Evolutionary conservation across 2,113 vertebrate species (phyloP).

Genomic region (Tragelaphus imberbis): DNA sequence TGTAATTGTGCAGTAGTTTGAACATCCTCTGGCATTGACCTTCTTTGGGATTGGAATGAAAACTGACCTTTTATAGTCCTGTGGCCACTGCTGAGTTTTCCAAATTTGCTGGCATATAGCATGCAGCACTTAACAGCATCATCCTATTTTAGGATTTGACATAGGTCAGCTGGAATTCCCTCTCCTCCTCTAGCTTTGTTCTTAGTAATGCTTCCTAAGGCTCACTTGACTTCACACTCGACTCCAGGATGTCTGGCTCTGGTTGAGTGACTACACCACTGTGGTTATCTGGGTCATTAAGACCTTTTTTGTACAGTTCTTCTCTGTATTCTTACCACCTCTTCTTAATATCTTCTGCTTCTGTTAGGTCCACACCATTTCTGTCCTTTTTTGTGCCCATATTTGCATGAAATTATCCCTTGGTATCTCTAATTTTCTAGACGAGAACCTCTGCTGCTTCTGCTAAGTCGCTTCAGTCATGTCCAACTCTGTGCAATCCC

Average conservation of each 20-base stretch:
- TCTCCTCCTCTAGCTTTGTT: background rate
- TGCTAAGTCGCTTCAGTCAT: too few species aligned
- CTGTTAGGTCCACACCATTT: background rate
- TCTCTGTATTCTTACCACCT: background rate
- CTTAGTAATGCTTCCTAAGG: background rate
- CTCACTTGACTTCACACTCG: background rate
- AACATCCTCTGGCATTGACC: background rate
- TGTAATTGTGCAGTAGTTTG: background rate
- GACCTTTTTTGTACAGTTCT: background rate
- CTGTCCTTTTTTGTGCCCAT: background rate
- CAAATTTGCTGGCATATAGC: background rate
- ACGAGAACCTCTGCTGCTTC: background rate
- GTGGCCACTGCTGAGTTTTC: background rate
- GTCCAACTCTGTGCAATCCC: too few species aligned
- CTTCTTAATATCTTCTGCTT: background rate
- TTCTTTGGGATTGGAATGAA: background rate
- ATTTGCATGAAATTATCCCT: background rate
- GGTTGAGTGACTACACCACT: background rate
- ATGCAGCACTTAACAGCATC: background rate
- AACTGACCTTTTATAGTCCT: background rate
- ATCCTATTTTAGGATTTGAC: background rate
- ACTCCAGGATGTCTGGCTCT: background rate
- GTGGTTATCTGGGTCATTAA: background rate
- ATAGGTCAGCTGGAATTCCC: background rate
- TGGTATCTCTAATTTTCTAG: background rate